A percentile compares a stretch with the other conserved stretches of the same genome.
phyloP scores from a whole-genome alignment of 2,888 invertebrate species.

The Petrophora chlorosata region DNA sequence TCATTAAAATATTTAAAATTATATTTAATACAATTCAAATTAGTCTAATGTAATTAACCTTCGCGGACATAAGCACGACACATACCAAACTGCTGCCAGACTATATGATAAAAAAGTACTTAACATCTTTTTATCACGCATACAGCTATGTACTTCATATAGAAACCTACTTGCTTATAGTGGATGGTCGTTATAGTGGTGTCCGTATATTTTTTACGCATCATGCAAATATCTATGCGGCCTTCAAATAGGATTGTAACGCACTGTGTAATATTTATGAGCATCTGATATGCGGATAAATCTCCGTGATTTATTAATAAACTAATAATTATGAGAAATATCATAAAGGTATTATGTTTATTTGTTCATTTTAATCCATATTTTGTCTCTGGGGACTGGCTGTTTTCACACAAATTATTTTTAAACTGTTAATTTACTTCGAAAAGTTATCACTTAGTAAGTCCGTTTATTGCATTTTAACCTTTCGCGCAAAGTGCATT shows the following conservation, averaged over 20 bases:
- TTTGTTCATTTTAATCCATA: too few relatives aligned
- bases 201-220: neutral
- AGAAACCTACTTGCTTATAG: too few relatives aligned
- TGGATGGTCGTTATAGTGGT: neutral
- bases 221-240: neutral
- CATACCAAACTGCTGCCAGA: neutral
- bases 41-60: constrained; percentile 8
- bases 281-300: constrained; percentile 11
- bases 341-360: neutral
- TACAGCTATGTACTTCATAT: neutral
- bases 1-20: constrained; percentile 4
- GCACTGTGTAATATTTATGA: constrained; percentile 4
- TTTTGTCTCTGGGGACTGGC: too few relatives aligned
- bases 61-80: constrained; percentile 9
- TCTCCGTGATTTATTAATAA: constrained; percentile 12
- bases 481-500: too few relatives aligned
- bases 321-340: neutral
- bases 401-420: too few relatives aligned
- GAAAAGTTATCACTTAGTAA: too few relatives aligned
- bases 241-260: neutral
- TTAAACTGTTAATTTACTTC: too few relatives aligned
- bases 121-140: neutral
- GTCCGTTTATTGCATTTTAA: too few relatives aligned
- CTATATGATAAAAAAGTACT: constrained; percentile 5
- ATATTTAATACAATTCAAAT: constrained; percentile 2